Evolutionary conservation across 2,797 vertebrate genomes (phyloP).

Genomic region (Carcharodon carcharias): DNA sequence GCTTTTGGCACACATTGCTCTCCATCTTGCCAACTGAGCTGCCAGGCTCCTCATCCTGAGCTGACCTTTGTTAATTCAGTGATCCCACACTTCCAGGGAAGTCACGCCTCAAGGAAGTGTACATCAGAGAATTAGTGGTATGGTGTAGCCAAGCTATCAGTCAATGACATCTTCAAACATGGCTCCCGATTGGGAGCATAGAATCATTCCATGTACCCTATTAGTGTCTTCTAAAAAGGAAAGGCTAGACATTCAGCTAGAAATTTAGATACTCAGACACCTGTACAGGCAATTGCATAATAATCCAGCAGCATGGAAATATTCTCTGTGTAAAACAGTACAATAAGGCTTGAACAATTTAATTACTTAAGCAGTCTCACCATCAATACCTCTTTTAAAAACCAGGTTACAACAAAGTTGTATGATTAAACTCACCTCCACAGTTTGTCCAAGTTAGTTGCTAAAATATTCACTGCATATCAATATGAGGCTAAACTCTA

Average conservation of each 20-base stretch:
- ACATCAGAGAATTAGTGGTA: not conserved
- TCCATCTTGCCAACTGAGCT: no score
- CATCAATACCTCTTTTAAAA: constrained; percentile 17
- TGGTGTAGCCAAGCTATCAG: not conserved
- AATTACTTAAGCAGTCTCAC: constrained; percentile 2
- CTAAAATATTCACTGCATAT: rapidly evolving
- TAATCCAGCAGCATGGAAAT: not conserved
- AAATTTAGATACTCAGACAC: not conserved
- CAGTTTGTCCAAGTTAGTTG: not conserved
- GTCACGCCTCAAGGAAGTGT: not conserved
- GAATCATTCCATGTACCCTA: not conserved
- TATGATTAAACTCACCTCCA: not conserved
- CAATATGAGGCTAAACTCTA: not conserved
- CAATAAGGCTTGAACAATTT: not conserved
- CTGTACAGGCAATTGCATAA: not conserved
- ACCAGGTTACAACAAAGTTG: not conserved
- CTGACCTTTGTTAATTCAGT: no score
- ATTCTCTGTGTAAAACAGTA: not conserved
- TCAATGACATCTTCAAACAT: not conserved
- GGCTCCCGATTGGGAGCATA: not conserved
- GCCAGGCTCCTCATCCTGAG: no score
- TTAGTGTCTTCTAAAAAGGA: not conserved
- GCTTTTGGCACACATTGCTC: no score
- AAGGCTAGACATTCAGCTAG: not conserved
- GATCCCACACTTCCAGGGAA: no score